Evolutionary conservation across 1,140 invertebrate species (phyloP), one percentile per base, ranked within the genome.

Genomic region (Lanistes nyassanus): DNA sequence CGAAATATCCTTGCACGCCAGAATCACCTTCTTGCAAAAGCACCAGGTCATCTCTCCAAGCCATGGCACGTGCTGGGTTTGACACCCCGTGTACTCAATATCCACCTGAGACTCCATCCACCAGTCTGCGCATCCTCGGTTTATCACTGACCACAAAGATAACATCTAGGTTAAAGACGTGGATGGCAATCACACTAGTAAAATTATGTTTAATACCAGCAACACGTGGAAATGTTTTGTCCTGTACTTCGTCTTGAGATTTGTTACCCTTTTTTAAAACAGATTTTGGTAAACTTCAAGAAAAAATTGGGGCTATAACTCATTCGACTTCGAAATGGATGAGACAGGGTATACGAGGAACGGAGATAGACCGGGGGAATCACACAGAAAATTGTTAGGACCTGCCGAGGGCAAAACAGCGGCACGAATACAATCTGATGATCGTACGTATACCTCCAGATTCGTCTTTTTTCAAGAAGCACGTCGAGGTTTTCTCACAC

Each of bases 101-200:
- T 76, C 77, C 39, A 82, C 79, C 64, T 72, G 69, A 11, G 76
- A 74, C 55, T 71, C 70, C 72, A 76, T 65, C 81, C 81, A 82
- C 71, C 81, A 76, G 58, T 82, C 81, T 3, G 79, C 76, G 60
- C 81, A 82, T 16, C 81, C 81, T 13, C 81, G 64, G 70, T 73
- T 71, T 23, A 80, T 80, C 39, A 78, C 81, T 82, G 74, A 60
- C 29, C 69, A 47, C 1, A 3, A 13, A 1, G 19, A 47, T 47
- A 47, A 47, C 42, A 6, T 9, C 19, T 9, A 5, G 9, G 42
- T 47, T 47, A 16, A 47, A 13, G 19, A 6, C 42, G 19, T 13
- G 9, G 42, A 9, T 47, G 1, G 19, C 19, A 16, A 47, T 47
- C 9, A 47, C 1, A 16, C 2, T 6, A 3, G 19, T 47, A 47